Conservation (phyloP, 2,888 invertebrate species). For the Volucella inanis region DNA sequence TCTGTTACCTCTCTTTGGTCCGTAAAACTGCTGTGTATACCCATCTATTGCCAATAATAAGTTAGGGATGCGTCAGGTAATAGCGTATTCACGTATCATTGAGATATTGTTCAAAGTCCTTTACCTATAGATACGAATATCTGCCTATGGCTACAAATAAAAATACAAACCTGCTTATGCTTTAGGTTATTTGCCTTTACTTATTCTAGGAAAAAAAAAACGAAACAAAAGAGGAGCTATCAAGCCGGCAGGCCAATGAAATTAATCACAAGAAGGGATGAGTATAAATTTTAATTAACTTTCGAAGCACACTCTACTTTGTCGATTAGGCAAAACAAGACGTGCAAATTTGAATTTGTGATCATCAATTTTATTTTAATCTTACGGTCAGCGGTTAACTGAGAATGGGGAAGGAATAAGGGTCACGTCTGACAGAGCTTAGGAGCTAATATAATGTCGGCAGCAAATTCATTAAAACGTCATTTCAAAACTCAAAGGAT, state of each 20-base stretch:
- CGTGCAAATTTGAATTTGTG: constrained; percentile 21
- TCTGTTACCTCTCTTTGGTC: background rate
- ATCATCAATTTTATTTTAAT: constrained; percentile 17
- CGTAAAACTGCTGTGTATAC: background rate
- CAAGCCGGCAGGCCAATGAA: constrained; percentile 16
- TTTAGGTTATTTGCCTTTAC: constrained; percentile 28
- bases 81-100: constrained; percentile 37
- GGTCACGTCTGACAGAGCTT: background rate
- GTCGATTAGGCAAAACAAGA: constrained; percentile 21
- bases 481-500: too few relatives aligned
- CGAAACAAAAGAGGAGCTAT: too few relatives aligned
- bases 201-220: constrained; percentile 13
- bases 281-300: constrained; percentile 48
- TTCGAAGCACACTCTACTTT: constrained; percentile 13
- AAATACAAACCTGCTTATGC: background rate
- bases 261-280: constrained; percentile 24
- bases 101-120: constrained; percentile 4
- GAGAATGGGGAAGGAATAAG: background rate
- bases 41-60: constrained; percentile 12
- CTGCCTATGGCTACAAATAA: too few relatives aligned
- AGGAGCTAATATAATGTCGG: background rate
- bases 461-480: too few relatives aligned
- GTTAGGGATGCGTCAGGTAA: constrained; percentile 22
- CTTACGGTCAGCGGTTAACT: background rate
- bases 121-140: too few relatives aligned